These are phyloP conservation scores for Sylvilagus floridanus DNA, from an alignment of 2,797 vertebrate species.

Conservation along the genomic window DNA sequence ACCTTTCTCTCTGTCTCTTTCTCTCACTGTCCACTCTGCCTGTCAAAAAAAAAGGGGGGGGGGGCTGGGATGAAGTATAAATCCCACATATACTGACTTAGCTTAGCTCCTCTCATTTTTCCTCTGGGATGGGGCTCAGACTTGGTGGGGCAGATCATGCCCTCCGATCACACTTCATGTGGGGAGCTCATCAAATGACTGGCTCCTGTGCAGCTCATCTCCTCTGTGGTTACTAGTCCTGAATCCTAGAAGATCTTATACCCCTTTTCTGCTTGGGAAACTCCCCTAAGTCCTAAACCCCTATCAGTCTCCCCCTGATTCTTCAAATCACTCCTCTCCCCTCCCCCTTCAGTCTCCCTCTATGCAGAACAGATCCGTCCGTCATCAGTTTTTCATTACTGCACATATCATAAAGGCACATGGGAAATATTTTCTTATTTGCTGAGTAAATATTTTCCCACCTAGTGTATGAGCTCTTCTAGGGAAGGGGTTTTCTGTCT, in stretches of 20 bases:
- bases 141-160: background rate
- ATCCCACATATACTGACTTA: background rate
- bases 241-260: background rate
- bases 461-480: slow-evolving; percentile 44
- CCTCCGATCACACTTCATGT: background rate
- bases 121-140: background rate
- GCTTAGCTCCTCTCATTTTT: background rate
- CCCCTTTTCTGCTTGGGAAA: background rate
- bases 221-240: background rate
- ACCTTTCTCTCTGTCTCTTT: too few relatives aligned
- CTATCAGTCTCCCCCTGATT: background rate
- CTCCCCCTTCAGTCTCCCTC: background rate
- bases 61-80: background rate
- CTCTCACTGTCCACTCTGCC: too few relatives aligned
- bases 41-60: too few relatives aligned
- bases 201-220: background rate
- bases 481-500: slow-evolving; percentile 24
- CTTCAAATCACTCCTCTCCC: accelerated
- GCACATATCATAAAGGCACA: slow-evolving; percentile 38
- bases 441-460: slow-evolving; percentile 70
- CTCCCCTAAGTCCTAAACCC: background rate
- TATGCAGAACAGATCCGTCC: slow-evolving; percentile 45
- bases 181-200: background rate
- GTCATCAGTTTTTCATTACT: slow-evolving; percentile 55
- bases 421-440: slow-evolving; percentile 71